Conservation (phyloP, 2,113 vertebrate genomes). For the Ariopsis seemanni region DNA sequence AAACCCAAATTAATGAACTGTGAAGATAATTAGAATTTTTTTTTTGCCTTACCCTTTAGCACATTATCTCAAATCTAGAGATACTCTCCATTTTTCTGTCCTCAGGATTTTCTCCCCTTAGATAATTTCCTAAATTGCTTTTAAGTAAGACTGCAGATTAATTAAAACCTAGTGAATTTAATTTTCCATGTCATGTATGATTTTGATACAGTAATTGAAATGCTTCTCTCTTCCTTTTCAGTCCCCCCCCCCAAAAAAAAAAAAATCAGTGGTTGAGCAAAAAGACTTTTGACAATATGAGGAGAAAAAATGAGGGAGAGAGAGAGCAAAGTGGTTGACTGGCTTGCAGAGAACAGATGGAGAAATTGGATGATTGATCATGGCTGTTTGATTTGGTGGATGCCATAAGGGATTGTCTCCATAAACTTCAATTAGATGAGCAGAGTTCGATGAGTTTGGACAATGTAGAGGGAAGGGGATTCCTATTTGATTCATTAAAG, state of each 20-base stretch:
- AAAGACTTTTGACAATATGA: conserved; percentile 58
- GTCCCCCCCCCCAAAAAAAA: neutral
- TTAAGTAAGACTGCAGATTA: conserved; percentile 77
- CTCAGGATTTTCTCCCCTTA: conserved; percentile 46
- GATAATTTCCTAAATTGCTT: conserved; percentile 76
- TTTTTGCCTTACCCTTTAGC: neutral
- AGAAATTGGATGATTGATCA: conserved; percentile 71
- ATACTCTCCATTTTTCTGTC: conserved; percentile 34
- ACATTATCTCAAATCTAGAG: conserved; percentile 32
- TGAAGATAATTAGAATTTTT: neutral
- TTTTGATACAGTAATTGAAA: conserved; percentile 71
- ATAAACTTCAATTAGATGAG: neutral
- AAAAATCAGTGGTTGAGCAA: conserved; percentile 33
- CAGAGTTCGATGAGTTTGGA: neutral
- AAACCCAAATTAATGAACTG: neutral
- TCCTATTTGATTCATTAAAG: neutral
- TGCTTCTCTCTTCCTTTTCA: neutral
- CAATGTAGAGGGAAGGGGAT: neutral
- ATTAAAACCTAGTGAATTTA: conserved; percentile 76
- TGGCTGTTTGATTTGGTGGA: conserved; percentile 72
- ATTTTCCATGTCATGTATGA: conserved; percentile 71
- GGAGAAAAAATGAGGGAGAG: conserved; percentile 55
- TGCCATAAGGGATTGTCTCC: conserved; percentile 33
- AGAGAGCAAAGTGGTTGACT: conserved; percentile 39
- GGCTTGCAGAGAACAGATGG: conserved; percentile 21